Conservation (phyloP, 1,140 invertebrate genomes). For the Bradysia coprophila region DNA sequence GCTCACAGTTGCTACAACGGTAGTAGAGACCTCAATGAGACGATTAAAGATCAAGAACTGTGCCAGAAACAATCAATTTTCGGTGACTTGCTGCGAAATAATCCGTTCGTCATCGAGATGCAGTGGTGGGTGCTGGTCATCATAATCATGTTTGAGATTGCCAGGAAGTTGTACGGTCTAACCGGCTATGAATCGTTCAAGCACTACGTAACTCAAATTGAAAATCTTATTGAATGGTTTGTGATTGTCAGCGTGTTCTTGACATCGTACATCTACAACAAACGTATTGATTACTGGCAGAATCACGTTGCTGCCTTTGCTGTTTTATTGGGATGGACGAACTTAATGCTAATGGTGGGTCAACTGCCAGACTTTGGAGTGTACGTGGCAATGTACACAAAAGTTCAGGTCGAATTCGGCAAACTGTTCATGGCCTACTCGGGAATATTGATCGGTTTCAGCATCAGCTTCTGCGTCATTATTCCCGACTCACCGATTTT, state of each 20-base stretch:
- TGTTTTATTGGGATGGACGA: conserved; percentile 67
- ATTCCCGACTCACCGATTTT: conserved; percentile 64
- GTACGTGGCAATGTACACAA: conserved; percentile 74
- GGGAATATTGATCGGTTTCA: conserved; percentile 66
- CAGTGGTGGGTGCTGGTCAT: conserved; percentile 58
- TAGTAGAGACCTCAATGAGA: conserved; percentile 45
- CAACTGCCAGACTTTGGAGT: conserved; percentile 68
- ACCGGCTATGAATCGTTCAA: conserved; percentile 52
- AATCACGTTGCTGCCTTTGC: conserved; percentile 59
- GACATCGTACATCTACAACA: conserved; percentile 58
- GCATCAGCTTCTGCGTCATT: conserved; percentile 70
- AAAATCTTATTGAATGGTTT: conserved; percentile 72
- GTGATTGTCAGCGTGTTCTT: conserved; percentile 63
- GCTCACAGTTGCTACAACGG: conserved; percentile 63
- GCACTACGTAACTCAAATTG: conserved; percentile 61
- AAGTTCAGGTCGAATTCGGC: conserved; percentile 66
- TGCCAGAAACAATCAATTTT: conserved; percentile 56
- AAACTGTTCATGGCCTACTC: conserved; percentile 68
- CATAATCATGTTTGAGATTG: conserved; percentile 53
- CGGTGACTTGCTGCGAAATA: conserved; percentile 45
- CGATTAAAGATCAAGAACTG: conserved; percentile 41
- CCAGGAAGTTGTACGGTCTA: conserved; percentile 58
- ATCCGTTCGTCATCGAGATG: conserved; percentile 52
- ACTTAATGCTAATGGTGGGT: conserved; percentile 73
- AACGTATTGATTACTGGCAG: conserved; percentile 61